phyloP scores from a whole-genome alignment of 2,797 vertebrate genomes.

The Alcedo quadribrachys region DNA sequence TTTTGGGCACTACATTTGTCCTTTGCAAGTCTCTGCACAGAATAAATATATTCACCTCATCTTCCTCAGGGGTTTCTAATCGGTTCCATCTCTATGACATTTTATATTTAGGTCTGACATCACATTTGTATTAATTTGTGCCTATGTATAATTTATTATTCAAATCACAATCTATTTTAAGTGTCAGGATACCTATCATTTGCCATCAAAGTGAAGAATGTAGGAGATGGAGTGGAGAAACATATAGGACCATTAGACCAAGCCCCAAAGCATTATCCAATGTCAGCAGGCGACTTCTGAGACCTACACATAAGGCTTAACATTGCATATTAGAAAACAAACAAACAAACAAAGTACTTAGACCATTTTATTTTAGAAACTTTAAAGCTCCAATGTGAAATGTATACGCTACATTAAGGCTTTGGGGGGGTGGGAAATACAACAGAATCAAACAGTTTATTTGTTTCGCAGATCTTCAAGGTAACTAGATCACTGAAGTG shows the following conservation, averaged over 20 bases:
- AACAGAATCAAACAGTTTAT: not conserved
- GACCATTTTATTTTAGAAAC: not conserved
- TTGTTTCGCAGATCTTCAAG: not conserved
- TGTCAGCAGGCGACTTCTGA: not conserved
- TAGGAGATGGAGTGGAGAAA: not conserved
- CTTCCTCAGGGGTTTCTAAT: not conserved
- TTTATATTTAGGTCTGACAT: not conserved
- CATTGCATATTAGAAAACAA: not conserved
- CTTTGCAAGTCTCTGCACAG: not conserved
- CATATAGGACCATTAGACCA: not conserved
- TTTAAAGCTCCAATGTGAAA: not conserved
- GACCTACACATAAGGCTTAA: not conserved
- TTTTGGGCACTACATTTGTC: not conserved
- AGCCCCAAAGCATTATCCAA: not conserved
- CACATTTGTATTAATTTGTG: not conserved
- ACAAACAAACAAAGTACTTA: not conserved
- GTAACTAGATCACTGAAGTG: not conserved
- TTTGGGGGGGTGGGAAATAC: not conserved
- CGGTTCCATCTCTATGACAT: not conserved
- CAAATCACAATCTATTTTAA: not conserved
- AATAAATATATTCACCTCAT: not conserved
- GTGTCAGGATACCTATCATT: not conserved
- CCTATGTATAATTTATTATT: not conserved
- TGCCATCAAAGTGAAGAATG: not conserved
- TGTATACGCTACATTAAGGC: not conserved